Evolutionary conservation across 2,888 invertebrate genomes (phyloP).

Genomic region (Merodon equestris): DNA sequence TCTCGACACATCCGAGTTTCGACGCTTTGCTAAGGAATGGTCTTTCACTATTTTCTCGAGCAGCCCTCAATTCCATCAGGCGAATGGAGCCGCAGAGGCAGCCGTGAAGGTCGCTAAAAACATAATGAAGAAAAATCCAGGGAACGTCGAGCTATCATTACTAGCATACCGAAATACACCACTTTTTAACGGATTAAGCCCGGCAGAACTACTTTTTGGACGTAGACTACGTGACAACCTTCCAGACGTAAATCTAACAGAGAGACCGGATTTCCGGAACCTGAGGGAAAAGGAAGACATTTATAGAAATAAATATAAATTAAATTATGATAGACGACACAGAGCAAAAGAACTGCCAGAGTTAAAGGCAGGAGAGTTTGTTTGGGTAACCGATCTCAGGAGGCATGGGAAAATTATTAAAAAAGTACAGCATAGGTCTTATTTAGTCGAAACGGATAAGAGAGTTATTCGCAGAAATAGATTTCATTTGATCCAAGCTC

Average conservation of each 20-base stretch:
- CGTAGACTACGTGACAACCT: too few species aligned
- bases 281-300: too few species aligned
- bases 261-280: too few species aligned
- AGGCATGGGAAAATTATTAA: conserved; percentile 7
- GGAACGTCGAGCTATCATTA: not conserved
- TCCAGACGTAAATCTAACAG: too few species aligned
- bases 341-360: not conserved
- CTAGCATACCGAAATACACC: too few species aligned
- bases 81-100: too few species aligned
- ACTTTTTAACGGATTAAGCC: too few species aligned
- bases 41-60: not conserved
- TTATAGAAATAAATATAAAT: too few species aligned
- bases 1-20: not conserved
- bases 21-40: conserved; percentile 12
- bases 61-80: too few species aligned
- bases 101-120: conserved; percentile 11
- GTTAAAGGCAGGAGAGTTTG: not conserved
- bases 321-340: too few species aligned
- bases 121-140: not conserved
- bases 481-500: conserved; percentile 13
- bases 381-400: conserved; percentile 4
- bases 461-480: conserved; percentile 11
- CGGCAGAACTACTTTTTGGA: too few species aligned
- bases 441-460: conserved; percentile 13
- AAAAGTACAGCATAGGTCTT: conserved; percentile 3